Evolutionary conservation across 2,113 vertebrate genomes (phyloP), one percentile per base, ranked within the genome.

Genomic region (Zosterops borbonicus): DNA sequence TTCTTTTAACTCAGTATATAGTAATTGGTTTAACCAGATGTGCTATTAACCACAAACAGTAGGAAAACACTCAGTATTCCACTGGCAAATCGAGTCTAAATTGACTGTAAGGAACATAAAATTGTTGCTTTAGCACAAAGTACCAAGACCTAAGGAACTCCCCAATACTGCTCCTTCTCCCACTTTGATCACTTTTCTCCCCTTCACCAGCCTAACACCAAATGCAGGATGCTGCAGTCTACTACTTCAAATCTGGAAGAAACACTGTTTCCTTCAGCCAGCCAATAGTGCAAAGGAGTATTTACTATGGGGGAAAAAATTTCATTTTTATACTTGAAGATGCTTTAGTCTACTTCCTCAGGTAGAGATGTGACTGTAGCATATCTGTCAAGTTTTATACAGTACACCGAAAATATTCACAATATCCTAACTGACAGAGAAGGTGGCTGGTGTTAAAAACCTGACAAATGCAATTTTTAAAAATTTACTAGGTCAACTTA

Each of bases 161-260:
- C 44, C 14, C 12, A 68, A 1, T 11, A 55, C 12, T 15, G n/a
- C 7, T 71, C 12, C 37, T 47, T 44, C 12, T 24, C 6, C 5
- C 0, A 2, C 14, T 71, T 47, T 44, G 6, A 63, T n/a, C n/a
- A 47, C 8, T 13, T 35, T 42, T 68, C 56, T 50, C 22, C 14
- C 29, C 42, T 64, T 94, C 58, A 76, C 13, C 35, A 91, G 37
- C 9, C 31, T 70, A 79, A 67, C 24, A 64, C 52, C 69, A 67
- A 81, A 47, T 4, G 37, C 2, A 29, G 2, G 25, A 83, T 1
- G 0, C 4, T 58, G 28, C 25, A 75, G 28, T 7, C 31, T 53
- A 64, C 12, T 56, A 23, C 29, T 68, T 71, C 21, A 68, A 27
- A 55, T 59, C 39, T 64, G 29, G 11, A 83, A 83, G 37, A 79